phyloP scores from a whole-genome alignment of 2,888 invertebrate species.

The Apodemia mormo region DNA sequence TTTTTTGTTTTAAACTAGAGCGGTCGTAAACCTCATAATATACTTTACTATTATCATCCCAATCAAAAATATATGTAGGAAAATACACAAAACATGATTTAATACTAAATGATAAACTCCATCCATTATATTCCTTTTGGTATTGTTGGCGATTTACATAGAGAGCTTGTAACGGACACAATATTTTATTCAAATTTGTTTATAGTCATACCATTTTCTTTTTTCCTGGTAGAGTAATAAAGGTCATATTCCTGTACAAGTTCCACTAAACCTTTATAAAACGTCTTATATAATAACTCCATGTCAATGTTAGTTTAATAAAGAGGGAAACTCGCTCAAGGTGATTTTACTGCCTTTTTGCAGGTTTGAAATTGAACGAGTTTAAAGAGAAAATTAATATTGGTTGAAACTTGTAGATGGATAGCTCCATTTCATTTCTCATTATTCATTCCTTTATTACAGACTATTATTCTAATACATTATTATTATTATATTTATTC shows the following conservation, averaged over 20 bases:
- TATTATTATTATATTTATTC: too few species aligned
- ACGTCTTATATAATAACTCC: not conserved
- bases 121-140: slow-evolving; percentile 11
- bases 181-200: not conserved
- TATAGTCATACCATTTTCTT: not conserved
- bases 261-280: slow-evolving; percentile 8
- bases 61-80: not conserved
- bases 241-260: not conserved
- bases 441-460: too few species aligned
- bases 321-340: not conserved
- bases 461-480: too few species aligned
- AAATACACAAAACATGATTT: slow-evolving; percentile 9
- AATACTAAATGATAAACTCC: not conserved
- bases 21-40: not conserved
- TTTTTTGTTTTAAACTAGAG: too few species aligned
- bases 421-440: too few species aligned
- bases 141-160: not conserved
- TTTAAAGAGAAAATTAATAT: not conserved
- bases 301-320: slow-evolving; percentile 8
- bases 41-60: not conserved
- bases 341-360: not conserved
- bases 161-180: not conserved
- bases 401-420: too few species aligned
- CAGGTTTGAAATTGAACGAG: not conserved
- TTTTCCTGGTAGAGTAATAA: not conserved